phyloP scores from a whole-genome alignment of 2,797 vertebrate species.

The Crocidura indochinensis region DNA sequence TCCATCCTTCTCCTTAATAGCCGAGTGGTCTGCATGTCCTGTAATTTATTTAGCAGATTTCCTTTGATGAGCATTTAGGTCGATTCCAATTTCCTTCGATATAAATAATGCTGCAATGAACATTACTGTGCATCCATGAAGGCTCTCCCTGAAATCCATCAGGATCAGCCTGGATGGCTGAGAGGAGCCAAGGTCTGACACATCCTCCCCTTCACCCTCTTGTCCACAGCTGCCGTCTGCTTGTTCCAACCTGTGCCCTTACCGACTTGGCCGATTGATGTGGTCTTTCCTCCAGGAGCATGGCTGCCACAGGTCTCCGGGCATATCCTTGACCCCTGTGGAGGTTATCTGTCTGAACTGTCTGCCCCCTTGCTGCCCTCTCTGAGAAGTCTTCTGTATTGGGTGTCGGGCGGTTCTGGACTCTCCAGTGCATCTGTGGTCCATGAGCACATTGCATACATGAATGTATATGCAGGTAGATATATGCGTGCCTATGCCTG shows the following conservation, averaged over 20 bases:
- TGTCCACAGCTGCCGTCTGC: not conserved
- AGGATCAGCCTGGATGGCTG: not conserved
- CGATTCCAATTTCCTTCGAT: conserved; percentile 84
- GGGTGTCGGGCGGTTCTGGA: too few relatives aligned
- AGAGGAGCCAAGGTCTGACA: not conserved
- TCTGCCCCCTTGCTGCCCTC: too few relatives aligned
- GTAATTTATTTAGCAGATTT: conserved; percentile 82
- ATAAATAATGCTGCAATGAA: conserved; percentile 85
- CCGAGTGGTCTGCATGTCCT: conserved; percentile 66
- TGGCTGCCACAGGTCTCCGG: too few relatives aligned
- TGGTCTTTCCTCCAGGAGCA: too few relatives aligned
- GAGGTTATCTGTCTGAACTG: not conserved
- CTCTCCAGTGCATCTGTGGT: too few relatives aligned
- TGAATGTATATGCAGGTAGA: too few relatives aligned
- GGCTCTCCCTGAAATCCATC: conserved; percentile 43
- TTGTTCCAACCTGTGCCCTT: too few relatives aligned
- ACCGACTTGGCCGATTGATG: too few relatives aligned
- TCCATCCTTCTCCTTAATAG: conserved; percentile 82
- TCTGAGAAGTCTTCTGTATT: too few relatives aligned
- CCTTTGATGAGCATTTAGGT: conserved; percentile 80
- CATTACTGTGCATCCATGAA: conserved; percentile 56
- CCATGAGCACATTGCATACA: too few relatives aligned
- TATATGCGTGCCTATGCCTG: too few relatives aligned
- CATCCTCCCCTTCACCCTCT: not conserved
- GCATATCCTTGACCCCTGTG: too few relatives aligned